Conservation (phyloP, 2,888 invertebrate species). For the Cephus nigrinus region DNA sequence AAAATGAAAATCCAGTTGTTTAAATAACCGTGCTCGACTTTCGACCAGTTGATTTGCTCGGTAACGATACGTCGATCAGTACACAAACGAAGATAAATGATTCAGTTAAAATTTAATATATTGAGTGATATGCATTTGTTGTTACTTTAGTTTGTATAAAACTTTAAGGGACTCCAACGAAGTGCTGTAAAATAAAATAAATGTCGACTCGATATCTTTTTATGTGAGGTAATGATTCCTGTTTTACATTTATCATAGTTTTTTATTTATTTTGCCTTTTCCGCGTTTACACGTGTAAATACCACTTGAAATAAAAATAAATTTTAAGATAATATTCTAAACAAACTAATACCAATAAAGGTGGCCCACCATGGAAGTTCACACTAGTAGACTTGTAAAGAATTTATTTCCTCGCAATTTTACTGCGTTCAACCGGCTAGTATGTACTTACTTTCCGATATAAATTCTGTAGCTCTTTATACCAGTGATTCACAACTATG, state of each 20-base stretch:
- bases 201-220: conserved; percentile 28
- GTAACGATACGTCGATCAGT: not conserved
- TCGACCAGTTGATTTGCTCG: not conserved
- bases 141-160: conserved; percentile 33
- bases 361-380: not conserved
- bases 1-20: not conserved
- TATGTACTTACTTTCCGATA: not conserved
- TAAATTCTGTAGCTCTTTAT: not conserved
- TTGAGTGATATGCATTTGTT: conserved; percentile 32
- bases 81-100: not conserved
- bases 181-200: conserved; percentile 47
- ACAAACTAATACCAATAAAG: not conserved
- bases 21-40: not conserved
- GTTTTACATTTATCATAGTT: not conserved
- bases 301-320: not conserved
- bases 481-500: not conserved
- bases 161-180: conserved; percentile 33
- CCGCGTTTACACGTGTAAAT: not conserved
- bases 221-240: not conserved
- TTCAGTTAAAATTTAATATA: conserved; percentile 14
- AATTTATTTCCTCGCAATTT: not conserved
- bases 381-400: not conserved
- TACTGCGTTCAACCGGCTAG: not conserved
- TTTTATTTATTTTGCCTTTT: not conserved
- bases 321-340: not conserved